These are phyloP conservation scores for Arenaria interpres DNA, from an alignment of 2,113 vertebrate species.

Conservation along the genomic window DNA sequence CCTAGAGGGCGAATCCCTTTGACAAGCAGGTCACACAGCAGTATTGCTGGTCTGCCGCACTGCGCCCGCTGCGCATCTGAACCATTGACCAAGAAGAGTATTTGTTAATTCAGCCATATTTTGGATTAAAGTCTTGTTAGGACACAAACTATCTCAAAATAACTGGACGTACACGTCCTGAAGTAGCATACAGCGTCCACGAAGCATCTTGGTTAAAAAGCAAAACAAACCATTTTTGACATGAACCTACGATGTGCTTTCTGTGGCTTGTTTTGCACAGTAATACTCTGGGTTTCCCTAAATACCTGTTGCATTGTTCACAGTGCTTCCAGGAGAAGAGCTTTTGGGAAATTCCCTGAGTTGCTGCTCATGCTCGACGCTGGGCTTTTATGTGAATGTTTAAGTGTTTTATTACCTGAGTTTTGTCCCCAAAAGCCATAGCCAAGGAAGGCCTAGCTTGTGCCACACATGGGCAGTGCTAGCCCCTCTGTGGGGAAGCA, in stretches of 20 bases:
- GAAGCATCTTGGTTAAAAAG: background rate
- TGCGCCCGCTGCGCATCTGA: rapidly evolving
- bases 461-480: background rate
- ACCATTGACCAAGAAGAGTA: background rate
- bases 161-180: background rate
- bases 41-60: background rate
- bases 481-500: rapidly evolving
- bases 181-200: background rate
- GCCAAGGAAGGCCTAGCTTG: background rate
- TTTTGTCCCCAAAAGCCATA: background rate
- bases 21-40: background rate
- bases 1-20: background rate
- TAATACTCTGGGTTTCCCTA: background rate
- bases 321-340: background rate
- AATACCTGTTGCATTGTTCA: background rate
- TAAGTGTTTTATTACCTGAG: background rate
- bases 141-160: background rate
- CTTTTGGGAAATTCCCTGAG: background rate
- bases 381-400: background rate
- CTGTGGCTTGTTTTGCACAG: rapidly evolving
- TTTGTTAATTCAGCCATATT: background rate
- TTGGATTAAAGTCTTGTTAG: background rate
- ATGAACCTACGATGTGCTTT: rapidly evolving
- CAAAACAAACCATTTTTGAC: background rate
- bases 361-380: background rate